Conservation (phyloP, 2,888 invertebrate species). For the Dolichomitus sp. region DNA sequence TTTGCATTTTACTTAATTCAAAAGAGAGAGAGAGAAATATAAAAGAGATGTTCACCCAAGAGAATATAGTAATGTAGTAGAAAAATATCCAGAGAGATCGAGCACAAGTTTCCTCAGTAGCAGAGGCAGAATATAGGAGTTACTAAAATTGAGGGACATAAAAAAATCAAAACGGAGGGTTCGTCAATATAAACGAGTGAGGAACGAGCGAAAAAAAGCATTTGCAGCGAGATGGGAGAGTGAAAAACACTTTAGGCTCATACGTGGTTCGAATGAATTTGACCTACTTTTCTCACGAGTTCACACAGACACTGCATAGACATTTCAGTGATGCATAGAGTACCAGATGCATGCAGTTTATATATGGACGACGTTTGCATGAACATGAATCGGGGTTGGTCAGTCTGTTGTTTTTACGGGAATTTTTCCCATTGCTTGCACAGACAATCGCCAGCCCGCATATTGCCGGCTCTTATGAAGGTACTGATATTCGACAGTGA, state of each 20-base stretch:
- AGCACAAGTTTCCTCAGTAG: conserved; percentile 15
- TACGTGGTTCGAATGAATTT: conserved; percentile 41
- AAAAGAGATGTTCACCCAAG: conserved; percentile 10
- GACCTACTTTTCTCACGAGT: conserved; percentile 18
- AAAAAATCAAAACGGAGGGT: conserved; percentile 9
- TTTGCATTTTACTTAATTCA: too few relatives aligned
- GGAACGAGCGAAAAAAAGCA: conserved; percentile 14
- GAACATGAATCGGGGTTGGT: background rate
- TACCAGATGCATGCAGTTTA: background rate
- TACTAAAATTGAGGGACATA: conserved; percentile 11
- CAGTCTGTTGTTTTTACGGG: background rate
- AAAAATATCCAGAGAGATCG: conserved; percentile 15
- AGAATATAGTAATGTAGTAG: conserved; percentile 26
- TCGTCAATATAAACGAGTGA: conserved; percentile 12
- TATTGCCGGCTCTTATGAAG: background rate
- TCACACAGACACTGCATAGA: conserved; percentile 8
- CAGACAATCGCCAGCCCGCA: background rate
- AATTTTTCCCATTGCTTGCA: background rate
- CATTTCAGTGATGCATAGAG: background rate
- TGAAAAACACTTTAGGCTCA: conserved; percentile 26
- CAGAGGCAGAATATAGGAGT: conserved; percentile 7
- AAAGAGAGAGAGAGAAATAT: too few relatives aligned
- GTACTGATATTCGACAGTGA: background rate
- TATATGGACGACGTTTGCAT: conserved; percentile 12
- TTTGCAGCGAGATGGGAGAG: conserved; percentile 14